Percentiles rank a stretch among this genome's conserved stretches.
Evolutionary conservation across 2,113 vertebrate species (phyloP).

Genomic region (Aleadryas rufinucha): DNA sequence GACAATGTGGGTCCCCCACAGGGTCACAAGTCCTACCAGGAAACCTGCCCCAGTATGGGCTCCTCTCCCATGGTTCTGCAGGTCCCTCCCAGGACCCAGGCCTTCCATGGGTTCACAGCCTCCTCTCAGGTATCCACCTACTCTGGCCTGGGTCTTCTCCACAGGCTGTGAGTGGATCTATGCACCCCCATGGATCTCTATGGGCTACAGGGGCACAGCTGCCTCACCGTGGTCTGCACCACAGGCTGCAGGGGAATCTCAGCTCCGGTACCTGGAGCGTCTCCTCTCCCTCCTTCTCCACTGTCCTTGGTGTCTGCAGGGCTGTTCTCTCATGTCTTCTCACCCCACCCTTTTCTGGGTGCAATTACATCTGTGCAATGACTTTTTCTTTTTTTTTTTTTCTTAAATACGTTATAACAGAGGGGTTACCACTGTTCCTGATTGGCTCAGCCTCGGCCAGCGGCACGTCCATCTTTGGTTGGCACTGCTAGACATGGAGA

Average conservation of each 20-base stretch:
- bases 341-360: too few relatives aligned
- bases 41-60: background rate
- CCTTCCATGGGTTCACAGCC: background rate
- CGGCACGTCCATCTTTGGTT: background rate
- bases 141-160: background rate
- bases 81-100: background rate
- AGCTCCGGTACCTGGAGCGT: rapidly evolving
- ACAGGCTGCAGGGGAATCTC: background rate
- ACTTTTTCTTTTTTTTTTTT: background rate
- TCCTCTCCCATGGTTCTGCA: background rate
- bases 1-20: background rate
- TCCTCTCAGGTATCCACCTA: background rate
- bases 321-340: background rate
- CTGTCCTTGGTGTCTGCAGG: background rate
- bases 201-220: background rate
- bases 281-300: background rate
- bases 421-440: background rate
- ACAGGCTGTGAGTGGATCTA: background rate
- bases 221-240: background rate
- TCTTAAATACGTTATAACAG: background rate
- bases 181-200: background rate
- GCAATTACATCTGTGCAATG: background rate
- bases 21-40: background rate
- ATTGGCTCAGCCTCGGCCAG: background rate
- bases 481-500: background rate